Conservation (phyloP, 2,797 vertebrate species). For the Chanos chanos region DNA sequence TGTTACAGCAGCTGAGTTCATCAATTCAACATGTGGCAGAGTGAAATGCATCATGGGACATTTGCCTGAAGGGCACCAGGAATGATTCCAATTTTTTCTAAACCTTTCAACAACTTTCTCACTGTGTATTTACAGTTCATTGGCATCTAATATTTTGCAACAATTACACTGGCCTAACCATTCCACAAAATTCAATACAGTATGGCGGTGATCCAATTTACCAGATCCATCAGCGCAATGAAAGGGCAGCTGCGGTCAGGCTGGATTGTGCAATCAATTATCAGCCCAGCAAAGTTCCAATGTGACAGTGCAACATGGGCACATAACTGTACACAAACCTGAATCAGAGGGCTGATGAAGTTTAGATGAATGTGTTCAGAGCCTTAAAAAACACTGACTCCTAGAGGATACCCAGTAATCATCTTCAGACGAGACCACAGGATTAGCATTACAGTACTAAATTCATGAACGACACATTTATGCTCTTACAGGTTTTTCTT, state of each 20-base stretch:
- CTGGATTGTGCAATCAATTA: not conserved
- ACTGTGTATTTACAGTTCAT: conserved; percentile 57
- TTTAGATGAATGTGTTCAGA: no score
- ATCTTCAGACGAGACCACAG: no score
- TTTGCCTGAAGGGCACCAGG: conserved; percentile 58
- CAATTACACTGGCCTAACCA: conserved; percentile 52
- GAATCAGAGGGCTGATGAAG: no score
- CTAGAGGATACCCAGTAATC: no score
- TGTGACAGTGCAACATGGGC: no score
- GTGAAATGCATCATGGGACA: conserved; percentile 60
- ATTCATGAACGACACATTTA: no score
- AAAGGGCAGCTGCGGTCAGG: no score
- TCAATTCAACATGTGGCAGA: conserved; percentile 58
- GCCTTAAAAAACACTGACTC: no score
- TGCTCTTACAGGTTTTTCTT: no score
- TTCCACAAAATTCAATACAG: conserved; percentile 53
- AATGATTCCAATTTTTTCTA: conserved; percentile 54
- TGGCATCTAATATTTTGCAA: conserved; percentile 54
- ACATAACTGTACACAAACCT: no score
- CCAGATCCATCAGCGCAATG: conserved; percentile 24
- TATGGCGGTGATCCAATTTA: conserved; percentile 56
- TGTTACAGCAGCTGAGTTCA: conserved; percentile 56
- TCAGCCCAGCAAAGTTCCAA: no score
- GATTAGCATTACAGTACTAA: no score
- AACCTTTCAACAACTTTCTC: conserved; percentile 56